Evolutionary conservation across 2,797 vertebrate genomes (phyloP).

Genomic region (Sphaeramia orbicularis): DNA sequence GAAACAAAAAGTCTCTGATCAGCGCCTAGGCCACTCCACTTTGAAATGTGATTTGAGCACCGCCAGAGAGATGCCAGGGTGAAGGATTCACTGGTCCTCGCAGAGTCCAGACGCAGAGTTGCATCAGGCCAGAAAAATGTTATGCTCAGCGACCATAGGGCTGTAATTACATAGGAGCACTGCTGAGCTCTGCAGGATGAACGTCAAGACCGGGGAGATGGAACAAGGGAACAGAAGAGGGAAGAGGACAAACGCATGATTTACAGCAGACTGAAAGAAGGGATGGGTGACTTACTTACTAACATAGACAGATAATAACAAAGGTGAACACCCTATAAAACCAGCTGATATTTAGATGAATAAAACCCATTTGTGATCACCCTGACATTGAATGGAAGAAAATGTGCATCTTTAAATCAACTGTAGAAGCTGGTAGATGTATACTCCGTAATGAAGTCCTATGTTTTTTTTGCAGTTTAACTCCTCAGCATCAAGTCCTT

Average conservation of each 20-base stretch:
- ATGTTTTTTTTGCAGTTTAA: neutral
- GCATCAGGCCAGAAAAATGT: conserved; percentile 87
- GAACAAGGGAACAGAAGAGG: conserved; percentile 34
- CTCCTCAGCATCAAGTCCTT: neutral
- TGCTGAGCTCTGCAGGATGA: conserved; percentile 85
- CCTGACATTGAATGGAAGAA: neutral
- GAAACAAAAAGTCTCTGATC: conserved; percentile 7
- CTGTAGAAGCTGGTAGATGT: neutral
- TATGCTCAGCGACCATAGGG: conserved; percentile 82
- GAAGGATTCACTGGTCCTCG: conserved; percentile 65
- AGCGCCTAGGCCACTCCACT: conserved; percentile 5
- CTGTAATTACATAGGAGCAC: conserved; percentile 85
- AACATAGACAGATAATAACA: neutral
- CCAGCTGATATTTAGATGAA: neutral
- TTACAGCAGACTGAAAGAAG: conserved; percentile 21
- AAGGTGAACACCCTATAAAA: neutral
- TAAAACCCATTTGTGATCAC: neutral
- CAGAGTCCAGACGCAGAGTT: conserved; percentile 75
- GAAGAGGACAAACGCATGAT: conserved; percentile 39
- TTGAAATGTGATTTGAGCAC: conserved; percentile 13
- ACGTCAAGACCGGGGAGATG: conserved; percentile 65
- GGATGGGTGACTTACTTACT: neutral
- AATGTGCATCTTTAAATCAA: neutral
- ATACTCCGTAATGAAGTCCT: neutral
- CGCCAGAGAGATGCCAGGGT: conserved; percentile 56